Percentiles rank a stretch among this genome's conserved stretches.
Conservation (phyloP, 1,140 invertebrate genomes). For the Drosophila punjabiensis region DNA sequence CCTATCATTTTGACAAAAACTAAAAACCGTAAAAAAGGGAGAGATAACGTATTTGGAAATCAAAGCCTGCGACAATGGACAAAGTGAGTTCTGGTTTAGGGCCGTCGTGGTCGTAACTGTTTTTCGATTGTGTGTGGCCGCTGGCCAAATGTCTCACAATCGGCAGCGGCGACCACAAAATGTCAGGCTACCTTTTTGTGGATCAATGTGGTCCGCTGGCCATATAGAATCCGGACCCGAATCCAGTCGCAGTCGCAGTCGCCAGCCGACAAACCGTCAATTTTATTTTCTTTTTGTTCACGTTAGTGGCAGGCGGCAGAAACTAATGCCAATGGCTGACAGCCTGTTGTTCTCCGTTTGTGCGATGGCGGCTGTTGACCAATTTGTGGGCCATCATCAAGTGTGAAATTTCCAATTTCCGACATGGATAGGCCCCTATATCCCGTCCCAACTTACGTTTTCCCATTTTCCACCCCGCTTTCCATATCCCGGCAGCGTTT, state of each 20-base stretch:
- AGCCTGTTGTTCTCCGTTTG: constrained; percentile 43
- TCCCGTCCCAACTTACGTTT: neutral
- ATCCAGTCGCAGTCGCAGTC: constrained; percentile 10
- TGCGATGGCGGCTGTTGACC: constrained; percentile 66
- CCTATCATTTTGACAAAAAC: constrained; percentile 12
- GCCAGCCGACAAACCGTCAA: constrained; percentile 41
- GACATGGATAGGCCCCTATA: constrained; percentile 36
- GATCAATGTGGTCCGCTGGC: constrained; percentile 25
- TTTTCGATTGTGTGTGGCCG: constrained; percentile 37
- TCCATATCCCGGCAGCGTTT: constrained; percentile 17
- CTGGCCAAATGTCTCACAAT: constrained; percentile 64
- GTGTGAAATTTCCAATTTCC: constrained; percentile 82
- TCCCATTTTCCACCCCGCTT: constrained; percentile 4
- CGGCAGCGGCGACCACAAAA: constrained; percentile 65
- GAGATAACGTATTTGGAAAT: constrained; percentile 57
- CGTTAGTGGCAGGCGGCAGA: constrained; percentile 41
- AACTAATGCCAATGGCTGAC: constrained; percentile 65
- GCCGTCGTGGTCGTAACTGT: constrained; percentile 62
- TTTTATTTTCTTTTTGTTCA: constrained; percentile 77
- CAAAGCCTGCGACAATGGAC: constrained; percentile 58
- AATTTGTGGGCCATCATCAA: constrained; percentile 81
- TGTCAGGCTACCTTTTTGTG: constrained; percentile 69
- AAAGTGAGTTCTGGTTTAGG: constrained; percentile 32
- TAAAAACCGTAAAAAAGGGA: neutral
- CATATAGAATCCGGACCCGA: constrained; percentile 8